phyloP scores from a whole-genome alignment of 2,888 invertebrate genomes.

The Lutraria lutraria region DNA sequence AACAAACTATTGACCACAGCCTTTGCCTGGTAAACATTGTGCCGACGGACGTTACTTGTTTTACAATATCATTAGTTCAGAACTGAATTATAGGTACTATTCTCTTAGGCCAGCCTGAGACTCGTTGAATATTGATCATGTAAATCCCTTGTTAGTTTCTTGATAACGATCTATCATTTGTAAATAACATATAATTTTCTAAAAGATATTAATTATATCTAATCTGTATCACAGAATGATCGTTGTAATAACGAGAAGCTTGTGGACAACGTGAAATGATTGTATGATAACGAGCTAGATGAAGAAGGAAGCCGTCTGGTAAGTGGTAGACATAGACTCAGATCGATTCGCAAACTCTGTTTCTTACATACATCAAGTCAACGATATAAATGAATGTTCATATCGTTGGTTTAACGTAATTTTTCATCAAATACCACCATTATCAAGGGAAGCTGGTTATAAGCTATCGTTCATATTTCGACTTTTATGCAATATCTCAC shows the following conservation, averaged over 20 bases:
- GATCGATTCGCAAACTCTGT: too few species aligned
- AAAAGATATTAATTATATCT: constrained; percentile 58
- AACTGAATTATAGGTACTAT: background rate
- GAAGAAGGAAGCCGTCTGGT: background rate
- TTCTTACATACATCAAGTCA: too few species aligned
- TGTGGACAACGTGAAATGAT: background rate
- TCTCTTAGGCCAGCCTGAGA: constrained; percentile 25
- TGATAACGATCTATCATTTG: constrained; percentile 28
- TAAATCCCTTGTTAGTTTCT: constrained; percentile 33
- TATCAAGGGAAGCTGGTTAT: too few species aligned
- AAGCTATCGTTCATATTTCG: too few species aligned
- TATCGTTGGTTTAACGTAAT: too few species aligned
- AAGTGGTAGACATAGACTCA: background rate
- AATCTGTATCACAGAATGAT: constrained; percentile 48
- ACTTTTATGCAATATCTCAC: too few species aligned
- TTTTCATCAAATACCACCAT: too few species aligned
- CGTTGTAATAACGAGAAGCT: constrained; percentile 31
- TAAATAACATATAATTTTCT: constrained; percentile 58
- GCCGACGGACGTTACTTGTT: background rate
- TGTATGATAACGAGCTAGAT: background rate
- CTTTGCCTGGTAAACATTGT: background rate
- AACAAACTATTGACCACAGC: background rate
- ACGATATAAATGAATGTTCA: too few species aligned
- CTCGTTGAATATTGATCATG: constrained; percentile 12
- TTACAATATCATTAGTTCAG: background rate